Conservation (phyloP, 1,140 invertebrate species). For the Piezodorus guildinii region DNA sequence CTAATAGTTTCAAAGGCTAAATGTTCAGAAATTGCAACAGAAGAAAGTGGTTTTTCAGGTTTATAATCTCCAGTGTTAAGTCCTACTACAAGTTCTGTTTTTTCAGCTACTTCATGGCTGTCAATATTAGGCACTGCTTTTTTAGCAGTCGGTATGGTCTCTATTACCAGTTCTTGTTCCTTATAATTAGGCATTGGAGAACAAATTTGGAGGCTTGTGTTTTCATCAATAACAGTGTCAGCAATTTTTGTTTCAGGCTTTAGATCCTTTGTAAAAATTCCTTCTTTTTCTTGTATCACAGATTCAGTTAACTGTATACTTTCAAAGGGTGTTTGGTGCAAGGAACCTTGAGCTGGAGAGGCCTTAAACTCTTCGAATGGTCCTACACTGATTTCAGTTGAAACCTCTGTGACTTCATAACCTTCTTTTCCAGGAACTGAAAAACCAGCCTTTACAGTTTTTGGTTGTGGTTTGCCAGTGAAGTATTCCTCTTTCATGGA, state of each 20-base stretch:
- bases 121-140: conserved; percentile 32
- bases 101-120: conserved; percentile 32
- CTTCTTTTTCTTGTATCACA: conserved; percentile 40
- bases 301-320: conserved; percentile 29
- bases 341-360: conserved; percentile 25
- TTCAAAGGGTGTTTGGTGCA: conserved; percentile 30
- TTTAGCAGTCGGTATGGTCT: conserved; percentile 28
- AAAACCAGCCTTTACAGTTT: conserved; percentile 27
- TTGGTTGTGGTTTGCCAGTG: conserved; percentile 20
- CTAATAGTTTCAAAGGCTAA: conserved; percentile 40
- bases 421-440: conserved; percentile 31
- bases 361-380: conserved; percentile 27
- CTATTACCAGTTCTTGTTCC: conserved; percentile 32
- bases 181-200: conserved; percentile 38
- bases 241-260: conserved; percentile 36
- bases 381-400: conserved; percentile 28
- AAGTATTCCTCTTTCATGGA: conserved; percentile 36
- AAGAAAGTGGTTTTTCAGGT: conserved; percentile 20
- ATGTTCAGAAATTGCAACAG: conserved; percentile 29
- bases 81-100: conserved; percentile 29
- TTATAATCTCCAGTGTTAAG: conserved; percentile 27
- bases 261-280: conserved; percentile 33
- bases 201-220: conserved; percentile 38
- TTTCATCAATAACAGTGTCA: conserved; percentile 36
- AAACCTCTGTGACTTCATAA: conserved; percentile 28